Evolutionary conservation across 2,888 invertebrate species (phyloP).

Genomic region (Smittia aterrima): DNA sequence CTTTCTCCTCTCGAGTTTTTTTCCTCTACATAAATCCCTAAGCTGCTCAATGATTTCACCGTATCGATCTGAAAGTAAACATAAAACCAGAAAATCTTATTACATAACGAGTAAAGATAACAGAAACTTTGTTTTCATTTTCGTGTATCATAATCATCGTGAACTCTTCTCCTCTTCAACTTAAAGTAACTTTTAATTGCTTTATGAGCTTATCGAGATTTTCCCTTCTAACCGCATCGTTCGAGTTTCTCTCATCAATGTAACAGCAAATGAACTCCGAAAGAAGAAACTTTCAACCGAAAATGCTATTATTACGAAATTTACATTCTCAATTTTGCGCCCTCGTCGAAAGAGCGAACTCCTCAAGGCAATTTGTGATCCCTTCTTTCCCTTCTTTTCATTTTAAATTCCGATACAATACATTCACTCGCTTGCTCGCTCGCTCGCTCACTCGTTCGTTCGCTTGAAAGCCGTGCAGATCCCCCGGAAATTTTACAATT

Average conservation of each 20-base stretch:
- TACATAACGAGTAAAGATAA: conserved; percentile 10
- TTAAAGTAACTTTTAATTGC: conserved; percentile 20
- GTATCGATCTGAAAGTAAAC: conserved; percentile 17
- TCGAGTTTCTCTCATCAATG: neutral
- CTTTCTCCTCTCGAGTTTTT: neutral
- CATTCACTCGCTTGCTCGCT: no score
- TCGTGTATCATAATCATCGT: neutral
- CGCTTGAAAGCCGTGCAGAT: no score
- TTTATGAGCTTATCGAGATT: conserved; percentile 5
- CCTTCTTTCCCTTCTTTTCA: conserved; percentile 23
- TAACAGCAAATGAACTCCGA: conserved; percentile 20
- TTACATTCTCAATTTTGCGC: neutral
- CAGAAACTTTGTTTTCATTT: neutral
- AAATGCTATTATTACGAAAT: neutral
- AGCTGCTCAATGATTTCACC: conserved; percentile 7
- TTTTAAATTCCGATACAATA: conserved; percentile 11
- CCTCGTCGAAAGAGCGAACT: neutral
- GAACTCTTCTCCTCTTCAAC: neutral
- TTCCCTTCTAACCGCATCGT: neutral
- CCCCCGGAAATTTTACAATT: neutral
- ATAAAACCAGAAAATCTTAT: conserved; percentile 3
- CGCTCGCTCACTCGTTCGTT: neutral
- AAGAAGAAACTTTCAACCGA: neutral
- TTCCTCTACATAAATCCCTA: conserved; percentile 29
- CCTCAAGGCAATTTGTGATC: conserved; percentile 38